Evolutionary conservation across 2,113 vertebrate genomes (phyloP).

Genomic region (Tachysurus fulvidraco): DNA sequence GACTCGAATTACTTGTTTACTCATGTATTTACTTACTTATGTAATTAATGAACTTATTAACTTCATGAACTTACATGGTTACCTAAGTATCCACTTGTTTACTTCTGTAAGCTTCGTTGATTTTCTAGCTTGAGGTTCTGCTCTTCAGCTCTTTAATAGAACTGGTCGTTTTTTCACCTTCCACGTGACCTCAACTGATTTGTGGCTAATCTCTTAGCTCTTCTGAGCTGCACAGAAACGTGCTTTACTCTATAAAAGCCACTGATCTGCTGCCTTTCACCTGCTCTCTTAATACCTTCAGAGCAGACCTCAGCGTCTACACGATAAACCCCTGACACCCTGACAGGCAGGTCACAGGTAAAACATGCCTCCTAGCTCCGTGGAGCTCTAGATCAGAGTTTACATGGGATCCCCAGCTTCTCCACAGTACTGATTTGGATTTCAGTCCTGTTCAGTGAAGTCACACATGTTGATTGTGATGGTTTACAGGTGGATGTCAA

Average conservation of each 20-base stretch:
- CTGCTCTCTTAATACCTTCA: neutral
- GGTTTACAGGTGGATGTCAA: neutral
- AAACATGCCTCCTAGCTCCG: neutral
- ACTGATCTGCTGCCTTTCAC: neutral
- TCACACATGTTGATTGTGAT: neutral
- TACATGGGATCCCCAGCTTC: neutral
- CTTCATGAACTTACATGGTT: too few relatives aligned
- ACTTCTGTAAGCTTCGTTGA: neutral
- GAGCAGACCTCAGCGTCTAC: neutral
- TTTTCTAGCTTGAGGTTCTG: neutral
- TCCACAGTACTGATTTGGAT: neutral
- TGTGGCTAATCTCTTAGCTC: neutral
- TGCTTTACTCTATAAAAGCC: neutral
- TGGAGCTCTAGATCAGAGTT: neutral
- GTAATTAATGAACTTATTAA: too few relatives aligned
- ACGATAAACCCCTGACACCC: neutral
- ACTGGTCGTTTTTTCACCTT: neutral
- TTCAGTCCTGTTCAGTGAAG: neutral
- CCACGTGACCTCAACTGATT: neutral
- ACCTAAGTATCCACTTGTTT: neutral
- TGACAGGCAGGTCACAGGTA: neutral
- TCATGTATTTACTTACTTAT: neutral
- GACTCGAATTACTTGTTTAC: neutral
- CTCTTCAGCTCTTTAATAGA: neutral
- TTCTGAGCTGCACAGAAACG: too few relatives aligned